These are phyloP conservation scores for Heloderma charlesbogerti DNA, from an alignment of 2,113 vertebrate genomes.

Conservation along the genomic window DNA sequence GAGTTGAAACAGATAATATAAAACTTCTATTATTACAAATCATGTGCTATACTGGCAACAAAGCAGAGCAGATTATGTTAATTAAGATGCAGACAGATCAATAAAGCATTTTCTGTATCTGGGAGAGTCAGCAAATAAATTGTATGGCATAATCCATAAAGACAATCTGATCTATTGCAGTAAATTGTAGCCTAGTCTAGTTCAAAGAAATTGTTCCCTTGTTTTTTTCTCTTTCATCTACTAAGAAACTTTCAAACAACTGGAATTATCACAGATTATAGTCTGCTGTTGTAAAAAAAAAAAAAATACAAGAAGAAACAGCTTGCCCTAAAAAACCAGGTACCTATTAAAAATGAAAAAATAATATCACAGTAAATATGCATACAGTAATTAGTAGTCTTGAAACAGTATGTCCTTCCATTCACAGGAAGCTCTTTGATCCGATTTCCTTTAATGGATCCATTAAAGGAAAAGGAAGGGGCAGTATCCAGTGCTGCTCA, in stretches of 20 bases:
- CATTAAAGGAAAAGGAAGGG: no score
- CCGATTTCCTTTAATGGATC: no score
- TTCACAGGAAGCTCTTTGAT: no score
- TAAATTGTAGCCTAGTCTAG: neutral
- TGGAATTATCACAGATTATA: slow-evolving; percentile 16
- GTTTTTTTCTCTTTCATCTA: neutral
- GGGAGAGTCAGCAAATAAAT: slow-evolving; percentile 60
- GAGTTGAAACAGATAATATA: slow-evolving; percentile 37
- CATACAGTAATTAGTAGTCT: neutral
- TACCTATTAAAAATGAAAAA: neutral
- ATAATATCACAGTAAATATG: neutral
- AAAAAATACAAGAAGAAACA: slow-evolving; percentile 7
- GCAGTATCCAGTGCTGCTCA: no score
- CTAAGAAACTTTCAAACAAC: slow-evolving; percentile 14
- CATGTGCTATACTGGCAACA: slow-evolving; percentile 57
- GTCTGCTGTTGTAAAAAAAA: neutral
- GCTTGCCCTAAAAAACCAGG: neutral
- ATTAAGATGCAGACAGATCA: slow-evolving; percentile 68
- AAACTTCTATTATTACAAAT: slow-evolving; percentile 63
- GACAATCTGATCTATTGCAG: neutral
- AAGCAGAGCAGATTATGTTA: slow-evolving; percentile 60
- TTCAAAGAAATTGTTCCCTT: slow-evolving; percentile 26
- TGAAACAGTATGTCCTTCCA: neutral
- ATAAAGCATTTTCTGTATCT: slow-evolving; percentile 69
- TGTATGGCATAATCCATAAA: slow-evolving; percentile 24